phyloP scores from a whole-genome alignment of 2,888 invertebrate species.

The Drosophila ezoana region DNA sequence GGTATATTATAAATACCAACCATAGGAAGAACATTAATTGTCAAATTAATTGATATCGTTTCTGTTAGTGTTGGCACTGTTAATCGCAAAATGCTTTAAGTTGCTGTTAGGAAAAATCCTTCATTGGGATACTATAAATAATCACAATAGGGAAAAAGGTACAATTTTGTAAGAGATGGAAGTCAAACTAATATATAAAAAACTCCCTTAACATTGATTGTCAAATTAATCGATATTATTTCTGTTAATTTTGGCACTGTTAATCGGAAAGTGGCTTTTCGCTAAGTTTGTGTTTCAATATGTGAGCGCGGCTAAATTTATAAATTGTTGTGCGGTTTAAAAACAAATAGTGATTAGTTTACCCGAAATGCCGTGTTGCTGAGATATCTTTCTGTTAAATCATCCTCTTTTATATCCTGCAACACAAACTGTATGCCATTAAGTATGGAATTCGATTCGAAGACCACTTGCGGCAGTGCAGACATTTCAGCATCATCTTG shows the following conservation, averaged over 20 bases:
- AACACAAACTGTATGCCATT: conserved; percentile 81
- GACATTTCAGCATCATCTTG: conserved; percentile 58
- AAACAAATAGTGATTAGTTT: not conserved
- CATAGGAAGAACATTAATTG: too few species aligned
- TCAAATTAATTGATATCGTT: not conserved
- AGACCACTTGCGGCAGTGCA: conserved; percentile 56
- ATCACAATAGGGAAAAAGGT: too few species aligned
- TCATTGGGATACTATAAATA: too few species aligned
- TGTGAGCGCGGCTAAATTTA: too few species aligned
- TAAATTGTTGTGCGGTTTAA: not conserved
- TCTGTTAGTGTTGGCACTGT: not conserved
- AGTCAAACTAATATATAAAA: too few species aligned
- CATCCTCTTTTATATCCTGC: conserved; percentile 70
- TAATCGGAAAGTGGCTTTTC: not conserved
- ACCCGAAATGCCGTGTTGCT: conserved; percentile 79
- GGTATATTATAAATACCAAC: too few species aligned
- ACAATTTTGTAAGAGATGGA: too few species aligned
- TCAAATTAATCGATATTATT: not conserved
- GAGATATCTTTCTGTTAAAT: conserved; percentile 66
- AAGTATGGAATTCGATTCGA: conserved; percentile 75
- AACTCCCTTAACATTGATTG: too few species aligned
- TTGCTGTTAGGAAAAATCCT: too few species aligned
- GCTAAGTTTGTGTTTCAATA: not conserved
- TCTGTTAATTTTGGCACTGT: not conserved
- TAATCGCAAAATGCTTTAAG: not conserved